phyloP scores from a whole-genome alignment of 1,140 invertebrate species.

The Phenacoccus solenopsis region DNA sequence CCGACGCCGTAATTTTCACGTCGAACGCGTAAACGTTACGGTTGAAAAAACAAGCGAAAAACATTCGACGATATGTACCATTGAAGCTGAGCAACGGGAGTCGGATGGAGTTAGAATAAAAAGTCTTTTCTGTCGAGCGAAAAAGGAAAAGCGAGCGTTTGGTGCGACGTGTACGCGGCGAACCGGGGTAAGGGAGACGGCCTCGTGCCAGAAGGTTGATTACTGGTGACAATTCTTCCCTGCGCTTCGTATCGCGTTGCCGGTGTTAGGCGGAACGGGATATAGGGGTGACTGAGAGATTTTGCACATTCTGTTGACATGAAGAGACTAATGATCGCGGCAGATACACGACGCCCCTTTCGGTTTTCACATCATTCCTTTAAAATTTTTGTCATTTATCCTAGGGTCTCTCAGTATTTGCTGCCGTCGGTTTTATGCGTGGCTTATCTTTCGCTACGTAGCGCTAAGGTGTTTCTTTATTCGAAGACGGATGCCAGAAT shows the following conservation, averaged over 20 bases:
- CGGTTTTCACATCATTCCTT: slow-evolving; percentile 1
- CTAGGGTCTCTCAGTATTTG: not conserved
- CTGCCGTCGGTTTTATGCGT: not conserved
- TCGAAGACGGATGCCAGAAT: too few species aligned
- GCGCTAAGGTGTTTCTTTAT: too few species aligned
- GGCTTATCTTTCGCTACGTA: too few species aligned
- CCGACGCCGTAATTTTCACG: too few species aligned
- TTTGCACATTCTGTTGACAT: slow-evolving; percentile 1
- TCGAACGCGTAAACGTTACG: too few species aligned
- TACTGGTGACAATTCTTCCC: not conserved
- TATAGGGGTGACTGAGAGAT: not conserved
- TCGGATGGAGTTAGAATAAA: not conserved
- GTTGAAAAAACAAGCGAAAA: not conserved
- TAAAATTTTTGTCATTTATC: not conserved
- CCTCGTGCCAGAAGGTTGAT: not conserved
- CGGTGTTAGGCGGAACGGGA: not conserved
- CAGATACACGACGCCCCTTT: not conserved
- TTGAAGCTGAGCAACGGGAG: not conserved
- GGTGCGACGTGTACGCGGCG: not conserved
- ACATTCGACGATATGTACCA: not conserved
- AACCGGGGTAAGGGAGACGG: not conserved
- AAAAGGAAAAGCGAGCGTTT: not conserved
- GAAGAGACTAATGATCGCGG: not conserved
- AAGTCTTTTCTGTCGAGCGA: not conserved
- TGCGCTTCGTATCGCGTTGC: not conserved